phyloP scores from a whole-genome alignment of 30 jellyfish, hydroid and myxozoan genomes.

The Pseudorhiza aurosa region DNA sequence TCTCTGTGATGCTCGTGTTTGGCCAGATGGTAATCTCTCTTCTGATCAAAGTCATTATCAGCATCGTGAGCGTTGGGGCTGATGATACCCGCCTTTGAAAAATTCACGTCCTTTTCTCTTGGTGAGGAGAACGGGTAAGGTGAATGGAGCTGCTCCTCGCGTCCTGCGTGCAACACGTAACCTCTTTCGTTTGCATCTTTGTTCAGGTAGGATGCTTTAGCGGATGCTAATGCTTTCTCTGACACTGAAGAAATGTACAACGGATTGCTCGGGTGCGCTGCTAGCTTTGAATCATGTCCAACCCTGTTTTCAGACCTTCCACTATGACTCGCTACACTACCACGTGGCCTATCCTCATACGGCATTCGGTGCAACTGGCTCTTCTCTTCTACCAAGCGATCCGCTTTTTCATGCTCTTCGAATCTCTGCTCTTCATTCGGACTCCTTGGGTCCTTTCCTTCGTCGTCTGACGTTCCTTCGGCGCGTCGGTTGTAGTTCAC shows the following conservation, averaged over 20 bases:
- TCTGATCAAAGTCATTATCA: conserved; percentile 25
- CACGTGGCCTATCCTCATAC: not conserved
- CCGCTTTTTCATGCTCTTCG: not conserved
- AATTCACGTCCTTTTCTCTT: conserved; percentile 10
- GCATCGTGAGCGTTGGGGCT: not conserved
- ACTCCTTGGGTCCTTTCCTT: not conserved
- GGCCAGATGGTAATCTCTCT: conserved; percentile 1
- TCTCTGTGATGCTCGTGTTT: conserved; percentile 12
- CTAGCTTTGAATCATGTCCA: conserved; percentile 7
- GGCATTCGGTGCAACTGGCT: not conserved
- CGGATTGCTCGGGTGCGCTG: conserved; percentile 14
- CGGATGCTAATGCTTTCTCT: conserved; percentile 47
- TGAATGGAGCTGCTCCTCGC: conserved; percentile 28
- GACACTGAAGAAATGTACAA: conserved; percentile 41
- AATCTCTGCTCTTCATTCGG: not conserved
- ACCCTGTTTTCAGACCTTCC: conserved; percentile 7
- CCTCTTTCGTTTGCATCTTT: conserved; percentile 34
- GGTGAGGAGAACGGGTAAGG: conserved; percentile 19
- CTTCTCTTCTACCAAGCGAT: not conserved
- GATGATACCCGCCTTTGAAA: conserved; percentile 13
- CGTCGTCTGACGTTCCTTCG: conserved; percentile 5
- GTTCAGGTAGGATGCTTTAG: conserved; percentile 52
- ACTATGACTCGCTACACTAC: not conserved
- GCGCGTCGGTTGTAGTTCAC: not conserved
- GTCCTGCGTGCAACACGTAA: not conserved